Percentiles rank a stretch among this genome's conserved stretches.
These are phyloP conservation scores for Meta bourneti DNA, from an alignment of 2,888 invertebrate genomes.

Conservation along the genomic window DNA sequence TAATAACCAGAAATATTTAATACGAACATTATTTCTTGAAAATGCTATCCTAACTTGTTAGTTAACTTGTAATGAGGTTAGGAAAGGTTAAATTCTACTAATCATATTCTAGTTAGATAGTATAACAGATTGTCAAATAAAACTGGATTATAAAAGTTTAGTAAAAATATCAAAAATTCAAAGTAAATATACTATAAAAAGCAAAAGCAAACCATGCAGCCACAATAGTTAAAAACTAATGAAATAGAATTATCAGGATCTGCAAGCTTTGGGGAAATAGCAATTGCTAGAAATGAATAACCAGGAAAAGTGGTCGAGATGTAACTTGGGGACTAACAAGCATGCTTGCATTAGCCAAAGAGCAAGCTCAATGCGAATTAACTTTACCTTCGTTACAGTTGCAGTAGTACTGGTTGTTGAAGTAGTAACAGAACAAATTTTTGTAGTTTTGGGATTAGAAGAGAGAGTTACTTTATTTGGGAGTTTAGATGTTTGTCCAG, in stretches of 20 bases:
- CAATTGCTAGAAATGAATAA: background rate
- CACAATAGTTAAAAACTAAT: background rate
- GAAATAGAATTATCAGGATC: background rate
- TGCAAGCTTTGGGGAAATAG: background rate
- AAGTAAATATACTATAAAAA: background rate
- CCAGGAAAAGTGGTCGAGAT: background rate
- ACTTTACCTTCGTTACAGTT: conserved; percentile 75
- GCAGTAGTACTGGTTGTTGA: conserved; percentile 79
- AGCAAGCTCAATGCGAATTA: conserved; percentile 30
- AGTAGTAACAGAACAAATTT: conserved; percentile 59
- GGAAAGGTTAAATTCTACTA: too few relatives aligned
- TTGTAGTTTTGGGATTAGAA: conserved; percentile 70
- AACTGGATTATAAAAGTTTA: background rate
- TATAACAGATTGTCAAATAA: too few relatives aligned
- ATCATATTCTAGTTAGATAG: too few relatives aligned
- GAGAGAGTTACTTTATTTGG: conserved; percentile 72
- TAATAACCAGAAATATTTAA: too few relatives aligned
- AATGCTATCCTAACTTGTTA: too few relatives aligned
- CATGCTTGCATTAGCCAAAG: conserved; percentile 1
- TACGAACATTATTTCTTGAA: too few relatives aligned
- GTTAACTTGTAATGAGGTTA: too few relatives aligned
- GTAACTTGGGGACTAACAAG: background rate
- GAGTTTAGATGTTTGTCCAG: conserved; percentile 52
- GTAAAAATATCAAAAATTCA: background rate
- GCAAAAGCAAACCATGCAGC: background rate